These are phyloP conservation scores for Horisme vitalbata DNA, from an alignment of 2,888 invertebrate species.

Conservation along the genomic window DNA sequence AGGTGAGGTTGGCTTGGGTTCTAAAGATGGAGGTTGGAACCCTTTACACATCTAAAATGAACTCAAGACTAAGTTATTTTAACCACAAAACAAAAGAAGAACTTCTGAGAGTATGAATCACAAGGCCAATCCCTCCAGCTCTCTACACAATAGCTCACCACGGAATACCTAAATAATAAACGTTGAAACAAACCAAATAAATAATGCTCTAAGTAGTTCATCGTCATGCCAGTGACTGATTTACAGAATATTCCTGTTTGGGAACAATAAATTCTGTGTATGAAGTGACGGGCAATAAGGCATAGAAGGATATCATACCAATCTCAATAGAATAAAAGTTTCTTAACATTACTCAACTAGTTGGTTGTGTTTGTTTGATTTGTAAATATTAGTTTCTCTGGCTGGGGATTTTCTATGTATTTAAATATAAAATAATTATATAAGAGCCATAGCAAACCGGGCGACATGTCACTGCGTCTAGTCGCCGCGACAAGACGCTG, in stretches of 20 bases:
- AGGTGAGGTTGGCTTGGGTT: too few relatives aligned
- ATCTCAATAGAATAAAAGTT: too few relatives aligned
- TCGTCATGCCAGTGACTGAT: slow-evolving; percentile 30
- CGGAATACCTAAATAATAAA: slow-evolving; percentile 22
- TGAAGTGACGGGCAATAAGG: slow-evolving; percentile 5
- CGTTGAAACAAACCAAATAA: slow-evolving; percentile 28
- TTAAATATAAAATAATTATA: too few relatives aligned
- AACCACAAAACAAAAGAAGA: slow-evolving; percentile 15
- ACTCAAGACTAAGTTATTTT: slow-evolving; percentile 2
- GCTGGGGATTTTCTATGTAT: too few relatives aligned
- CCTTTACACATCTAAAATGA: too few relatives aligned
- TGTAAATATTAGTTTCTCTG: too few relatives aligned
- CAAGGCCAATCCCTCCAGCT: slow-evolving; percentile 14
- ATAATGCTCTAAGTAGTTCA: slow-evolving; percentile 27
- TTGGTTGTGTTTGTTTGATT: too few relatives aligned
- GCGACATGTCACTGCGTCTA: too few relatives aligned
- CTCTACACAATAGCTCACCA: slow-evolving; percentile 14
- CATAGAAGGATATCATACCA: slow-evolving; percentile 5
- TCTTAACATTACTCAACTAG: too few relatives aligned
- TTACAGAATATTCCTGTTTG: slow-evolving; percentile 35
- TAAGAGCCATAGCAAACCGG: too few relatives aligned
- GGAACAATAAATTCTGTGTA: slow-evolving; percentile 34
- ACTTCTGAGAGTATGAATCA: slow-evolving; percentile 20
- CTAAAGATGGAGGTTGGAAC: too few relatives aligned
- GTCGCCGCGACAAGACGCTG: too few relatives aligned